These are phyloP conservation scores for Epinephelus cyanopodus DNA, from an alignment of 2,113 vertebrate species.

Conservation along the genomic window DNA sequence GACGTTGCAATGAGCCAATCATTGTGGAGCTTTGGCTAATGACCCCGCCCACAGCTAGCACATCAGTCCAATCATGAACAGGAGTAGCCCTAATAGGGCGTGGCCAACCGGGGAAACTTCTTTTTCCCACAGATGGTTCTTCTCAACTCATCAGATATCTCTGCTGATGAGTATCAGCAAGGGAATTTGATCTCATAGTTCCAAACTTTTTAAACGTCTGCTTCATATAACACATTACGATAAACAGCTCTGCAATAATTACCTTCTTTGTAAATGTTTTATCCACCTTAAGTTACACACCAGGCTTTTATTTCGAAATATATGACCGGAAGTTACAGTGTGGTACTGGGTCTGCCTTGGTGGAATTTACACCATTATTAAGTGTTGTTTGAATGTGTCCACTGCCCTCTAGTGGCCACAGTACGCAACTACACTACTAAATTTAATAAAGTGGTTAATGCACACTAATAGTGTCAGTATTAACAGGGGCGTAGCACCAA, in stretches of 20 bases:
- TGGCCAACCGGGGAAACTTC: not conserved
- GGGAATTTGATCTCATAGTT: not conserved
- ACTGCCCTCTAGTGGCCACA: conserved; percentile 19
- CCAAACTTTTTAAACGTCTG: not conserved
- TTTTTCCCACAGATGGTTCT: not conserved
- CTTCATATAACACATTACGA: not conserved
- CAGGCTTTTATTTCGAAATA: conserved; percentile 28
- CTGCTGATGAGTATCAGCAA: not conserved
- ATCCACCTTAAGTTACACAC: not conserved
- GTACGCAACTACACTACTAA: not conserved
- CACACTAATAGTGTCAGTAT: no score
- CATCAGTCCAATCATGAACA: conserved; percentile 50
- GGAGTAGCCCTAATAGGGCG: conserved; percentile 27
- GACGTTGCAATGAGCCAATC: conserved; percentile 51
- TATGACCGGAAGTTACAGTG: not conserved
- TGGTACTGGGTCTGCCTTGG: not conserved
- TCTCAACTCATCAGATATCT: not conserved
- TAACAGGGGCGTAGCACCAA: no score
- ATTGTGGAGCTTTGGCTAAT: fast-evolving
- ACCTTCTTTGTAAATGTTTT: not conserved
- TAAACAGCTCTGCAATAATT: not conserved
- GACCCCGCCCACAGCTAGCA: not conserved
- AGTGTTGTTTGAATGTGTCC: not conserved
- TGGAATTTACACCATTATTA: no score
- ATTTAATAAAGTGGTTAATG: not conserved